phyloP scores from a whole-genome alignment of 1,140 invertebrate species.

The Pinna nobilis region DNA sequence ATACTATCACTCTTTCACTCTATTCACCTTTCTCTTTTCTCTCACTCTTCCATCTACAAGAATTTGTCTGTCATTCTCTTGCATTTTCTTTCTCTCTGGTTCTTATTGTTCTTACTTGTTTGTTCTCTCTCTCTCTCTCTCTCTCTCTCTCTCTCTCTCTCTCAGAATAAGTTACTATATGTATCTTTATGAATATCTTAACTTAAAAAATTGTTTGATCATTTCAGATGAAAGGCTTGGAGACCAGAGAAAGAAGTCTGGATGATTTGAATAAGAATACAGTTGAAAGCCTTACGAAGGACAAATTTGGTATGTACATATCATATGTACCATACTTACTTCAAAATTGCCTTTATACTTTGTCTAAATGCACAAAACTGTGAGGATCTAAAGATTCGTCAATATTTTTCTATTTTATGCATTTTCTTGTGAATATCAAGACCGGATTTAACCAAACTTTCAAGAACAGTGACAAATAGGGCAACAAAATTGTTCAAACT shows the following conservation, averaged over 20 bases:
- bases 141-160: not conserved
- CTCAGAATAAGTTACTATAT: too few relatives aligned
- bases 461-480: too few relatives aligned
- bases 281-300: conserved; percentile 48
- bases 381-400: too few relatives aligned
- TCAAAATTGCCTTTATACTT: not conserved
- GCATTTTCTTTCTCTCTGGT: not conserved
- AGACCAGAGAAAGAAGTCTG: conserved; percentile 51
- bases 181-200: not conserved
- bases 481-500: too few relatives aligned
- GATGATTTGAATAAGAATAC: conserved; percentile 52
- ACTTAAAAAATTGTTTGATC: not conserved
- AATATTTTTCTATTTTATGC: too few relatives aligned
- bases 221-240: conserved; percentile 49
- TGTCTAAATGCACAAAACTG: too few relatives aligned
- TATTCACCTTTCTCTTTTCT: not conserved
- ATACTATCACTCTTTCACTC: too few relatives aligned
- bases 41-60: not conserved
- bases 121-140: not conserved
- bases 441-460: too few relatives aligned
- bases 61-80: not conserved
- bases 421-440: too few relatives aligned
- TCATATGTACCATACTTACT: not conserved
- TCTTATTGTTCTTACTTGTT: not conserved
- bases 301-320: conserved; percentile 50